These are phyloP conservation scores for Drosophila tani DNA, from an alignment of 1,140 invertebrate genomes.

Conservation along the genomic window DNA sequence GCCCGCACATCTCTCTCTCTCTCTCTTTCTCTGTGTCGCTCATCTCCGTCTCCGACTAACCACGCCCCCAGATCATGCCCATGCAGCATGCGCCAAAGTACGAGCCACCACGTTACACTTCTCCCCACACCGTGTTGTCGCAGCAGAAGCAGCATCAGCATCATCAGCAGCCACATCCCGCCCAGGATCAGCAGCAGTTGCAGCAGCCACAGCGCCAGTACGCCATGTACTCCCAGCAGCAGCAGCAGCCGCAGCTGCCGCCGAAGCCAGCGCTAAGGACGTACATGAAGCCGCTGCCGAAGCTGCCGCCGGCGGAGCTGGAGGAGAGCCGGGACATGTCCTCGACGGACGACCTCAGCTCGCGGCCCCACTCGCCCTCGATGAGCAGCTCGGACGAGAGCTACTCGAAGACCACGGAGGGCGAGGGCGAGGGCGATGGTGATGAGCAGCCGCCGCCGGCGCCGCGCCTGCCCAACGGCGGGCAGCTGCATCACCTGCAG, in stretches of 20 bases:
- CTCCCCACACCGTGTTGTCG: slow-evolving; percentile 85
- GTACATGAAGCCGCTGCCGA: slow-evolving; percentile 87
- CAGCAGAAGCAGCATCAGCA: slow-evolving; percentile 85
- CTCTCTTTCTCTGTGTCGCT: slow-evolving; percentile 28
- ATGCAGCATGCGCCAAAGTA: slow-evolving; percentile 85
- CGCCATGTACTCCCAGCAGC: slow-evolving; percentile 81
- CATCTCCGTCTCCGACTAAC: slow-evolving; percentile 52
- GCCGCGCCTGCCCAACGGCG: slow-evolving; percentile 63
- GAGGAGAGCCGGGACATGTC: slow-evolving; percentile 86
- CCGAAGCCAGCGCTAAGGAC: slow-evolving; percentile 55
- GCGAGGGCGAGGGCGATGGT: slow-evolving; percentile 79
- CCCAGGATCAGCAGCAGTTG: slow-evolving; percentile 43
- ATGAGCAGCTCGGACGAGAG: slow-evolving; percentile 93
- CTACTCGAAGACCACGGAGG: slow-evolving; percentile 90
- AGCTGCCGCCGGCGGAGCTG: slow-evolving; percentile 85
- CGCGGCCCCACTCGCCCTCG: slow-evolving; percentile 91
- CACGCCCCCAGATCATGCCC: slow-evolving; percentile 74
- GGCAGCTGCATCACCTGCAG: slow-evolving; percentile 59
- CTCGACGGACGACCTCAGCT: slow-evolving; percentile 92
- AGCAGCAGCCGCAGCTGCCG: slow-evolving; percentile 62
- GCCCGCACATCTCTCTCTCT: slow-evolving; percentile 48
- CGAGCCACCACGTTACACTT: slow-evolving; percentile 86
- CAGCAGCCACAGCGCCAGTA: slow-evolving; percentile 86
- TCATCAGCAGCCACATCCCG: slow-evolving; percentile 55
- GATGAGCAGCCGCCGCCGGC: slow-evolving; percentile 54